phyloP scores from a whole-genome alignment of 2,113 vertebrate genomes.

The Coptodon bakossiorum region DNA sequence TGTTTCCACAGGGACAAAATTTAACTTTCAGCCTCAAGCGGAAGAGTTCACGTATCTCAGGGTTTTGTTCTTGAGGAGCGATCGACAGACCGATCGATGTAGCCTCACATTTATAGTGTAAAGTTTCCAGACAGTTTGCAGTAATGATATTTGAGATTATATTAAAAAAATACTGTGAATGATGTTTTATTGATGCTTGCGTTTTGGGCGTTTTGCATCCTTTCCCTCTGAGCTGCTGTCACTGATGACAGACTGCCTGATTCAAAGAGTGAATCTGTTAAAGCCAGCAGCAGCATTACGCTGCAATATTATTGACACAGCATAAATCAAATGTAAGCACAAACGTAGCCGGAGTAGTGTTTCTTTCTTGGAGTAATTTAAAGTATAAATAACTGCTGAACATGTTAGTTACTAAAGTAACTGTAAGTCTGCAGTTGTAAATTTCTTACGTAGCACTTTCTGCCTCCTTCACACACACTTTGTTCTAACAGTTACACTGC shows the following conservation, averaged over 20 bases:
- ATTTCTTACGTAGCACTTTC: not conserved
- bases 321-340: not conserved
- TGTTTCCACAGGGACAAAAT: not conserved
- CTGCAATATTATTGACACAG: fast-evolving
- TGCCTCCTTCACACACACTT: not conserved
- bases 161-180: not conserved
- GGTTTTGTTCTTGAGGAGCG: not conserved
- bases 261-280: not conserved
- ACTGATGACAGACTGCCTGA: not conserved
- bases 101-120: fast-evolving
- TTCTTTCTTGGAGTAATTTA: fast-evolving
- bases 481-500: not conserved
- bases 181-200: not conserved
- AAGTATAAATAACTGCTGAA: fast-evolving
- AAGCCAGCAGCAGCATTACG: not conserved
- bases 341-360: not conserved
- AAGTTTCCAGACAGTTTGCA: not conserved
- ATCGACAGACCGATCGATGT: not conserved
- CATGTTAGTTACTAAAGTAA: not conserved
- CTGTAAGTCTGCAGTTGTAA: not conserved
- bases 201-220: no score
- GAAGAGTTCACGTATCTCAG: no score
- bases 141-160: not conserved
- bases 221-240: not conserved
- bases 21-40: fast-evolving